Conservation (phyloP, 2,888 invertebrate genomes). For the Perizoma affinitatum region DNA sequence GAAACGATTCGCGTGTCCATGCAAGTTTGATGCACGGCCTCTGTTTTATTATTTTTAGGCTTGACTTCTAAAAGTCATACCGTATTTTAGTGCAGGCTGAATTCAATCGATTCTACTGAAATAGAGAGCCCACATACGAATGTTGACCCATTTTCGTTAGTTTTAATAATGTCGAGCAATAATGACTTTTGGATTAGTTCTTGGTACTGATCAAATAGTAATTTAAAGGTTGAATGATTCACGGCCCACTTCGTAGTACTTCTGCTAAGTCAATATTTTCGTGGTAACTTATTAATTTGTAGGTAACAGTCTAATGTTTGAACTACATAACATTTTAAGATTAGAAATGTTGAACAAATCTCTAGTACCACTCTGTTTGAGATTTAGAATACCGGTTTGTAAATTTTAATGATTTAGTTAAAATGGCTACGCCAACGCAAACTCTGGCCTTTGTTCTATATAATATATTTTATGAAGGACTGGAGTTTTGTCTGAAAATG, state of each 20-base stretch:
- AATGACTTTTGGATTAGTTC: slow-evolving; percentile 33
- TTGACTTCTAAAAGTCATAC: slow-evolving; percentile 52
- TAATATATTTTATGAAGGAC: slow-evolving; percentile 2
- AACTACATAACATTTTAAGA: too few relatives aligned
- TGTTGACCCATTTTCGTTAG: slow-evolving; percentile 49
- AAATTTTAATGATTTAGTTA: too few relatives aligned
- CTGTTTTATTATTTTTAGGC: slow-evolving; percentile 78
- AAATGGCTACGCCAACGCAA: neutral
- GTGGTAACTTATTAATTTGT: neutral
- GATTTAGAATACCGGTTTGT: too few relatives aligned
- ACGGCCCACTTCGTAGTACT: neutral
- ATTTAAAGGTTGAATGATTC: slow-evolving; percentile 12
- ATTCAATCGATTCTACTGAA: slow-evolving; percentile 47
- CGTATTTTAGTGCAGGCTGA: slow-evolving; percentile 31
- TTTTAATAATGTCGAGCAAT: slow-evolving; percentile 27
- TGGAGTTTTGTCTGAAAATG: neutral
- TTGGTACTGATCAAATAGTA: slow-evolving; percentile 19
- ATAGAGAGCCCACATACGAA: slow-evolving; percentile 45
- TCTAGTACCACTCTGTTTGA: too few relatives aligned
- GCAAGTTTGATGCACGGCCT: slow-evolving; percentile 66
- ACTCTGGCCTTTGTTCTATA: slow-evolving; percentile 6
- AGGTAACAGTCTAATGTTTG: too few relatives aligned
- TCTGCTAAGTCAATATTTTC: neutral
- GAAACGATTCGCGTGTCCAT: slow-evolving; percentile 59
- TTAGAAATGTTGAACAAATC: too few relatives aligned